These are phyloP conservation scores for Emmelina monodactyla DNA, from an alignment of 2,888 invertebrate genomes.

Conservation along the genomic window DNA sequence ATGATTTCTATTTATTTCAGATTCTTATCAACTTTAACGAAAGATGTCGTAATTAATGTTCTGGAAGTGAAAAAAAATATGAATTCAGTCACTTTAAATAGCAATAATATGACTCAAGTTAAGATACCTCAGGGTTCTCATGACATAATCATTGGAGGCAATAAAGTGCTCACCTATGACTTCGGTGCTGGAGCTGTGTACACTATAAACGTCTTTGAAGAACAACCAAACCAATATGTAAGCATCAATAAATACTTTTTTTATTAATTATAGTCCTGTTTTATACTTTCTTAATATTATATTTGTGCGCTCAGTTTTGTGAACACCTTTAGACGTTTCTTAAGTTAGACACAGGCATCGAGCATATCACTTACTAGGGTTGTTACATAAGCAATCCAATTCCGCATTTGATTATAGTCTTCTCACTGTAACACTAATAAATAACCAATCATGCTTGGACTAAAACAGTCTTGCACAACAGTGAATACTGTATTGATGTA, in stretches of 20 bases:
- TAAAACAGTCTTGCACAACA: too few relatives aligned
- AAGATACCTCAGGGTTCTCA: slow-evolving; percentile 41
- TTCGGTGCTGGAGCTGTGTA: slow-evolving; percentile 73
- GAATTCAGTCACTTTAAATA: slow-evolving; percentile 25
- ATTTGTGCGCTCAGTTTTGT: too few relatives aligned
- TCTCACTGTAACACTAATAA: too few relatives aligned
- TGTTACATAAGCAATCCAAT: too few relatives aligned
- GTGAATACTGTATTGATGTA: too few relatives aligned
- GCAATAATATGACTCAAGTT: slow-evolving; percentile 23
- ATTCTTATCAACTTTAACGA: slow-evolving; percentile 39
- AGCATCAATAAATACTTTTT: too few relatives aligned
- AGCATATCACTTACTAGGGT: too few relatives aligned
- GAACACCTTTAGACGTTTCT: too few relatives aligned
- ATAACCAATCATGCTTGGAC: too few relatives aligned
- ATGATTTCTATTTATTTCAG: slow-evolving; percentile 30
- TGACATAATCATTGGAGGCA: slow-evolving; percentile 32
- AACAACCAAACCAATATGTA: slow-evolving; percentile 33
- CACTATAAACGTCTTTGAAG: slow-evolving; percentile 55
- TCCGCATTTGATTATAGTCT: too few relatives aligned
- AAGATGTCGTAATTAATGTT: slow-evolving; percentile 25
- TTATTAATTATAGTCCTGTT: slow-evolving; percentile 3
- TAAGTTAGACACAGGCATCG: too few relatives aligned
- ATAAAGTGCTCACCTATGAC: slow-evolving; percentile 27
- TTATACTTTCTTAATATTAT: too few relatives aligned
- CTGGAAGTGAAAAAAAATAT: slow-evolving; percentile 30